Evolutionary conservation across 2,888 invertebrate genomes (phyloP).

Genomic region (Drosophila vallismaia): DNA sequence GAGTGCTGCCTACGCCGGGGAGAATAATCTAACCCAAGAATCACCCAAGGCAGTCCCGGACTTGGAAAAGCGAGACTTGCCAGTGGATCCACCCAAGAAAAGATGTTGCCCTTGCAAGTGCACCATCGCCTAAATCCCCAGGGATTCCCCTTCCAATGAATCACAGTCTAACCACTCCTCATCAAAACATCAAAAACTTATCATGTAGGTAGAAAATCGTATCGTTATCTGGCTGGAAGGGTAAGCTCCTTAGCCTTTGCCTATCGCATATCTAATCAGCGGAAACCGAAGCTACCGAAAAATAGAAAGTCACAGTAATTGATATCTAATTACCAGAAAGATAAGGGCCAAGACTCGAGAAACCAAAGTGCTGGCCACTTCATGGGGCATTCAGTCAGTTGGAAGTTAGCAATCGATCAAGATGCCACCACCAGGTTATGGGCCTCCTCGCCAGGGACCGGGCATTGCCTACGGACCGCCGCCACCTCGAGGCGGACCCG

Average conservation of each 20-base stretch:
- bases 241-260: conserved; percentile 28
- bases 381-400: conserved; percentile 24
- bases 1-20: conserved; percentile 18
- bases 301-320: conserved; percentile 68
- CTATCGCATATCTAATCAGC: conserved; percentile 41
- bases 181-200: conserved; percentile 5
- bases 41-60: conserved; percentile 1
- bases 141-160: conserved; percentile 33
- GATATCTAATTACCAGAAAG: conserved; percentile 65
- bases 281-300: conserved; percentile 40
- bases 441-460: conserved; percentile 26
- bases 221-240: conserved; percentile 14
- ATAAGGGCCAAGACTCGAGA: conserved; percentile 13
- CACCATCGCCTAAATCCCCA: conserved; percentile 29
- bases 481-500: conserved; percentile 45
- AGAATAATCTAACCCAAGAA: not conserved
- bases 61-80: conserved; percentile 1
- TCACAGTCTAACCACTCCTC: conserved; percentile 13
- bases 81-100: conserved; percentile 20
- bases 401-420: conserved; percentile 19
- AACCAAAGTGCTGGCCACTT: conserved; percentile 1
- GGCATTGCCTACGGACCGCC: conserved; percentile 50
- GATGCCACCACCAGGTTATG: conserved; percentile 60
- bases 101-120: conserved; percentile 40
- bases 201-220: conserved; percentile 10